Evolutionary conservation across 2,797 vertebrate species (phyloP).

Genomic region (Brachymystax lenok): DNA sequence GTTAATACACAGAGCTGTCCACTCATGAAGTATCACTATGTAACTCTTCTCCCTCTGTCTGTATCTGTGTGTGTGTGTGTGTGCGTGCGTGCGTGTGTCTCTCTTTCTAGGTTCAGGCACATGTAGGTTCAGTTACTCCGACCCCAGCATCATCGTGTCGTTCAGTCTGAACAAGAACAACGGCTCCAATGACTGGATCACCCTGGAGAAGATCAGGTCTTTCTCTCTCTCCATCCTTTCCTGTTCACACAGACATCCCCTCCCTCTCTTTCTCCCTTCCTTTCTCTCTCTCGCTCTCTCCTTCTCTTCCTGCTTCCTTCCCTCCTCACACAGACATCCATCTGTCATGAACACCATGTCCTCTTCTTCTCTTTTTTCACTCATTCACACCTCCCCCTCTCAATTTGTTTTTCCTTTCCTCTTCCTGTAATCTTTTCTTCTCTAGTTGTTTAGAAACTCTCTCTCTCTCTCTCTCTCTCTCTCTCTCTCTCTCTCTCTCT

Average conservation of each 20-base stretch:
- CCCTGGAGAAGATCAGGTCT: constrained; percentile 94
- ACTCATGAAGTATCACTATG: constrained; percentile 16
- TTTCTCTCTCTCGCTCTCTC: constrained; percentile 52
- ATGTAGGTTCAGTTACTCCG: constrained; percentile 94
- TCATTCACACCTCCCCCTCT: too few relatives aligned
- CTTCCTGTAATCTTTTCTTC: too few relatives aligned
- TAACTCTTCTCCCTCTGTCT: not conserved
- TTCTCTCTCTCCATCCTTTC: constrained; percentile 34
- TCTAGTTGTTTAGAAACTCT: not conserved
- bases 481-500: not conserved
- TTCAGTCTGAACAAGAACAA: constrained; percentile 81
- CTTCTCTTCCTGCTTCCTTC: constrained; percentile 48
- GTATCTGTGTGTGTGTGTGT: not conserved
- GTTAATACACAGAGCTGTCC: constrained; percentile 25
- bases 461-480: constrained; percentile 8
- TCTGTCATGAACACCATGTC: constrained; percentile 20
- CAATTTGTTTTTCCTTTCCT: too few relatives aligned
- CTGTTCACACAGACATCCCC: too few relatives aligned
- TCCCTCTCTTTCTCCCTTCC: not conserved
- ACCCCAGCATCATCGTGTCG: constrained; percentile 90
- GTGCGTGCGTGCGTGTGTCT: constrained; percentile 24
- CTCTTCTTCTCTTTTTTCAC: not conserved
- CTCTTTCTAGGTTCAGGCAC: constrained; percentile 86
- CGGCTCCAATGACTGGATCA: constrained; percentile 88
- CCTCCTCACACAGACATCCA: constrained; percentile 20